phyloP scores from a whole-genome alignment of 2,888 invertebrate genomes.

The Odontomyia ornata region DNA sequence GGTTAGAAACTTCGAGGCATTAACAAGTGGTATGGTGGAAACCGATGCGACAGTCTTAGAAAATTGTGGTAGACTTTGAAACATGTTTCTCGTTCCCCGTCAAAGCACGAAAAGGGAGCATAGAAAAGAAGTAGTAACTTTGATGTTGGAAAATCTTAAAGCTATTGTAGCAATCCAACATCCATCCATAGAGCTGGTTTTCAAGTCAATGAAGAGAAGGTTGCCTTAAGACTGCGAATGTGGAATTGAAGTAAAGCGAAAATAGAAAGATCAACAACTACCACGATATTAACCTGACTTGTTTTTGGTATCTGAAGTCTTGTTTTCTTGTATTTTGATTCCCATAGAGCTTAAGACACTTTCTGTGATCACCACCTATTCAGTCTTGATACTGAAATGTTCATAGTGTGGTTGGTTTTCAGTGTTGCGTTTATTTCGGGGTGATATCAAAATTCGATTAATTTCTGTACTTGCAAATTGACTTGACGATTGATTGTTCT shows the following conservation, averaged over 20 bases:
- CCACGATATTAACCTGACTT: slow-evolving; percentile 19
- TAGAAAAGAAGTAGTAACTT: background rate
- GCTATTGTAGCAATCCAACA: background rate
- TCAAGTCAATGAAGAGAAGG: slow-evolving; percentile 9
- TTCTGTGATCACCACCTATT: slow-evolving; percentile 25
- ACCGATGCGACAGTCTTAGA: background rate
- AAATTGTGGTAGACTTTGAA: background rate
- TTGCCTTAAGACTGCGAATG: slow-evolving; percentile 10
- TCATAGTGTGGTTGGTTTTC: slow-evolving; percentile 18
- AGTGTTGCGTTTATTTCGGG: background rate
- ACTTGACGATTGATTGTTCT: too few relatives aligned
- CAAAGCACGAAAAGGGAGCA: background rate
- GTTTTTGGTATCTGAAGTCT: background rate
- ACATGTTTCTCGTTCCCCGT: background rate
- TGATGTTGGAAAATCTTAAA: background rate
- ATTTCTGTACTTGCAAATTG: too few relatives aligned
- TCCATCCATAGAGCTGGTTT: background rate
- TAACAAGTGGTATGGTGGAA: background rate
- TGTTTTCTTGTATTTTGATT: slow-evolving; percentile 6
- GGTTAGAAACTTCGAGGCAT: background rate
- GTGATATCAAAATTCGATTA: background rate
- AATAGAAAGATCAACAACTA: slow-evolving; percentile 7
- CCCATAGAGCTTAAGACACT: slow-evolving; percentile 32
- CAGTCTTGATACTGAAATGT: slow-evolving; percentile 39
- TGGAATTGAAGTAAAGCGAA: background rate